A percentile compares a stretch with the other conserved stretches of the same genome.
phyloP scores from a whole-genome alignment of 2,797 vertebrate species.

The Fistularia commersonii region DNA sequence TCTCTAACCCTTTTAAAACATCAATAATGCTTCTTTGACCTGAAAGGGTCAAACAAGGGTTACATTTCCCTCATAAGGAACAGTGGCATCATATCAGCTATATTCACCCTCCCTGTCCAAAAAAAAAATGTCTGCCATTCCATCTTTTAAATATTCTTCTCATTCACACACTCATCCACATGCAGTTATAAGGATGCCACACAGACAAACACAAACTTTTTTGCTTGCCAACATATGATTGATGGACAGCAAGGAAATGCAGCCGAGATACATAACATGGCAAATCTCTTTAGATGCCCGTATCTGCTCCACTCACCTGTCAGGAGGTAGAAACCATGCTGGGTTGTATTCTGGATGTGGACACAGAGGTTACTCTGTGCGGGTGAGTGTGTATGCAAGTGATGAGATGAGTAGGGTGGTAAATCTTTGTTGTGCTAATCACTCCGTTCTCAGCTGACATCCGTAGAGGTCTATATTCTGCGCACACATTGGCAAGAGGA shows the following conservation, averaged over 20 bases:
- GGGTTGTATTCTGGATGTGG: constrained; percentile 5
- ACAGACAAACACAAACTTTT: not conserved
- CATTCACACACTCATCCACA: not conserved
- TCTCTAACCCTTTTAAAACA: too few species aligned
- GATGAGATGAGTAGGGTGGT: constrained; percentile 19
- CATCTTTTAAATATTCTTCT: too few species aligned
- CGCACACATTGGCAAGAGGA: not conserved
- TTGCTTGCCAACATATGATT: not conserved
- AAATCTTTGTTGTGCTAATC: constrained; percentile 51
- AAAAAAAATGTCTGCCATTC: too few species aligned
- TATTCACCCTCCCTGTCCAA: too few species aligned
- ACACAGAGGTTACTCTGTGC: constrained; percentile 4
- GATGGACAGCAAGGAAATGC: not conserved
- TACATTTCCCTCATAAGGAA: too few species aligned
- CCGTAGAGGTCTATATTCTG: constrained; percentile 9
- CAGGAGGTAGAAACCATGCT: constrained; percentile 26
- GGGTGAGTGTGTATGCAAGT: constrained; percentile 4
- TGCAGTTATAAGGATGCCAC: constrained; percentile 7
- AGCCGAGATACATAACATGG: constrained; percentile 7
- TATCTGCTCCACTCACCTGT: constrained; percentile 14
- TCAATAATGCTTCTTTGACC: too few species aligned
- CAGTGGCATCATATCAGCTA: too few species aligned
- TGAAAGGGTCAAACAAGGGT: too few species aligned
- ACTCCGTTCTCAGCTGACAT: constrained; percentile 30
- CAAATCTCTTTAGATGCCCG: constrained; percentile 3